phyloP scores from a whole-genome alignment of 2,113 vertebrate genomes.

The Gallinago undulata region DNA sequence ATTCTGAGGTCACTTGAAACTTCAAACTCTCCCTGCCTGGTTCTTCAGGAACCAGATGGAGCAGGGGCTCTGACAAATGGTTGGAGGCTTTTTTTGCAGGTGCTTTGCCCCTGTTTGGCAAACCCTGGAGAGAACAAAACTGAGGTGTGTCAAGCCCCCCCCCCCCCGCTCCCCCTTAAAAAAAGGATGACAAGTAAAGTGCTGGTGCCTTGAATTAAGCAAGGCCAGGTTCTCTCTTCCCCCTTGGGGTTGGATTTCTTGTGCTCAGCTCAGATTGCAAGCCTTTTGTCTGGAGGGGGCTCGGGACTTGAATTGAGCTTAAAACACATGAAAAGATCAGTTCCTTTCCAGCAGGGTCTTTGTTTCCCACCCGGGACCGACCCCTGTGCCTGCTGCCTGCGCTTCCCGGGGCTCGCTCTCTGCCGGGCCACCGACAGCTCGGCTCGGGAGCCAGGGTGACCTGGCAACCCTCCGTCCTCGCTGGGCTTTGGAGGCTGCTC shows the following conservation, averaged over 20 bases:
- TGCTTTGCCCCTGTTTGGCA: background rate
- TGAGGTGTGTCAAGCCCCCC: background rate
- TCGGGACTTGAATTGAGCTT: background rate
- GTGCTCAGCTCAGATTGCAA: background rate
- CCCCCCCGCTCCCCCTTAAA: background rate
- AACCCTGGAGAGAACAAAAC: background rate
- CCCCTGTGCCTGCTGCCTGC: background rate
- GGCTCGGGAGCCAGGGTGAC: background rate
- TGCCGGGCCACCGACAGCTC: accelerated
- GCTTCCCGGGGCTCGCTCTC: background rate
- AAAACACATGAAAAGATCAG: background rate
- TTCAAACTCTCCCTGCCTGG: background rate
- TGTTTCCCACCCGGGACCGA: background rate
- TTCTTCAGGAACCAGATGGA: background rate
- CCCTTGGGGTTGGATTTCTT: background rate
- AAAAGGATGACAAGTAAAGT: background rate
- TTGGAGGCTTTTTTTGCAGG: background rate
- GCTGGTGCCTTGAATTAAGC: accelerated
- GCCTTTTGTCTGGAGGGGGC: background rate
- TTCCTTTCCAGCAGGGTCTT: background rate
- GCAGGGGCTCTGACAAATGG: no score
- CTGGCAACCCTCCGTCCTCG: background rate
- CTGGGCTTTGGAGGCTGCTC: background rate
- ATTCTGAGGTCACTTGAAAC: background rate
- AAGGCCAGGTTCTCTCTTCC: background rate